A percentile compares a stretch with the other conserved stretches of the same genome.
phyloP scores from a whole-genome alignment of 2,113 vertebrate species.

The rabbit (Oryctolagus cuniculus) region DNA sequence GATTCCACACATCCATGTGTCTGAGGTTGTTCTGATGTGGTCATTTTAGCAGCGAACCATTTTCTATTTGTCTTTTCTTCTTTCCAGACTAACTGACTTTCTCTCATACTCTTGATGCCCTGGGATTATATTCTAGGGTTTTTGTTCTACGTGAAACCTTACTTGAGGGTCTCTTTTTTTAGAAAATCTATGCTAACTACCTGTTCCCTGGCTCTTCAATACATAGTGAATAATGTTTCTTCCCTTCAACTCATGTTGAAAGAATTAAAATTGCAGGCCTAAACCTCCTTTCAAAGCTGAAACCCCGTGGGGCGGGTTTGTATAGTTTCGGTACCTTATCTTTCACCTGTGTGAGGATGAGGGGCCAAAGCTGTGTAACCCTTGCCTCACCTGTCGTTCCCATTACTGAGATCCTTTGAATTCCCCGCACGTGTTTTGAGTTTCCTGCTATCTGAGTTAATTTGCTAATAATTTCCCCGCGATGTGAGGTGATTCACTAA shows the following conservation, averaged over 20 bases:
- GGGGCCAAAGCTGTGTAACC: no score
- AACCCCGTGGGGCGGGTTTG: no score
- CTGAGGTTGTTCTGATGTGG: neutral
- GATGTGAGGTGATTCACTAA: no score
- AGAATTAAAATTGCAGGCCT: no score
- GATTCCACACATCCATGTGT: neutral
- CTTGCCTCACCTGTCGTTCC: no score
- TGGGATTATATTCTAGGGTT: neutral
- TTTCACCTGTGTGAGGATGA: no score
- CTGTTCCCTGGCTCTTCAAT: constrained; percentile 22
- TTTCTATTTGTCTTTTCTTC: neutral
- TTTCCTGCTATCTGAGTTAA: no score
- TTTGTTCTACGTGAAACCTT: constrained; percentile 35
- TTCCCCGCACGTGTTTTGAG: no score
- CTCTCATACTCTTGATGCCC: neutral
- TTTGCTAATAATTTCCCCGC: no score
- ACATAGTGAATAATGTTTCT: constrained; percentile 9
- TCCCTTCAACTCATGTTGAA: neutral
- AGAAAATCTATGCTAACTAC: neutral
- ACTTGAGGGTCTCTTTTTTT: constrained; percentile 8
- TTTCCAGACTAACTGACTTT: neutral
- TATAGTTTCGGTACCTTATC: no score
- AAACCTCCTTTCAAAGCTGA: no score
- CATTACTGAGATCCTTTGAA: no score
- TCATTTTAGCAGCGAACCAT: neutral